A percentile compares a stretch with the other conserved stretches of the same genome.
Conservation (phyloP, 2,888 invertebrate genomes). For the Clanis bilineata region DNA sequence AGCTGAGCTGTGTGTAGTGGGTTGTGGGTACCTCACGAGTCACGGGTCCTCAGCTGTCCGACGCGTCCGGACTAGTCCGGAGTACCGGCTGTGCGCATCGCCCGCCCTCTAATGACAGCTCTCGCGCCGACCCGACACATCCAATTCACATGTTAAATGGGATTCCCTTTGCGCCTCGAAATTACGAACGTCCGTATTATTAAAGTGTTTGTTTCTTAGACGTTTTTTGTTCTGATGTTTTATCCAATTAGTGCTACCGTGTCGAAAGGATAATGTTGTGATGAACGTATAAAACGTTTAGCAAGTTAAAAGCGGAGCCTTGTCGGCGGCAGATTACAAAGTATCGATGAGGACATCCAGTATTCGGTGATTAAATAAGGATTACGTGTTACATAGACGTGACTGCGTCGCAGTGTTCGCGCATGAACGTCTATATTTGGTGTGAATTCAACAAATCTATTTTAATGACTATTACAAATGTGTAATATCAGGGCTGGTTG, state of each 20-base stretch:
- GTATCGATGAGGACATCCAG: conserved; percentile 14
- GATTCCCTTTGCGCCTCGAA: conserved; percentile 75
- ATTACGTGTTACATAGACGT: conserved; percentile 1
- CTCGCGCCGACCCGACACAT: conserved; percentile 68
- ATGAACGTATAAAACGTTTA: conserved; percentile 73
- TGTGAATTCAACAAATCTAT: conserved; percentile 34
- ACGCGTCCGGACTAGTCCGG: neutral
- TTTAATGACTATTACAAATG: conserved; percentile 18
- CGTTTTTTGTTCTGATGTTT: conserved; percentile 73
- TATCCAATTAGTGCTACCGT: conserved; percentile 82
- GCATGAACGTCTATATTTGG: conserved; percentile 63
- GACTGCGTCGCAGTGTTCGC: conserved; percentile 15
- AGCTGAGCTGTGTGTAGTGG: too few relatives aligned
- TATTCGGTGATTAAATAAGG: conserved; percentile 13
- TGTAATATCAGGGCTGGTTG: conserved; percentile 13
- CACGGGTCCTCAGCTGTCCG: conserved; percentile 21
- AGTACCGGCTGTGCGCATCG: conserved; percentile 23
- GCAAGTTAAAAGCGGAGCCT: conserved; percentile 72
- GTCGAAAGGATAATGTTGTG: conserved; percentile 81
- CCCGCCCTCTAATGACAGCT: conserved; percentile 64
- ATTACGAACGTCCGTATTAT: conserved; percentile 72
- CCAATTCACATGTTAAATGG: conserved; percentile 82
- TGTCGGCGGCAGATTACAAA: conserved; percentile 33
- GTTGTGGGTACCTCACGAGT: too few relatives aligned
- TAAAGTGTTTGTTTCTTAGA: conserved; percentile 79